A percentile compares a stretch with the other conserved stretches of the same genome.
phyloP scores from a whole-genome alignment of 2,113 vertebrate species.

The Toxotes chatareus region DNA sequence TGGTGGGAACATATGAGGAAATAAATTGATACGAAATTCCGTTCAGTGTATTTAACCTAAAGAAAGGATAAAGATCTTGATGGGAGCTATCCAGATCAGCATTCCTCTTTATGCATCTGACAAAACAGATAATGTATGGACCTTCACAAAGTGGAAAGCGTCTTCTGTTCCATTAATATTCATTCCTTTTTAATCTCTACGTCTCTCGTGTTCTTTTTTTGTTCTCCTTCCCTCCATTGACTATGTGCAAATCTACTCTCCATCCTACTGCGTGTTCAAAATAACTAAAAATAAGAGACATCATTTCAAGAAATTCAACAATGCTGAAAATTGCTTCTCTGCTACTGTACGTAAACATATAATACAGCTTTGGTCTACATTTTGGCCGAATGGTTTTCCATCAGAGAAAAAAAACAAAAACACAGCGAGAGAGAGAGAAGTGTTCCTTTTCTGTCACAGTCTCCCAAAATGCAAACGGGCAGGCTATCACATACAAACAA shows the following conservation, averaged over 20 bases:
- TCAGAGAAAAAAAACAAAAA: constrained; percentile 22
- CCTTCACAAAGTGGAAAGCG: background rate
- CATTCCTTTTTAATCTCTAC: constrained; percentile 9
- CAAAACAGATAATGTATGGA: background rate
- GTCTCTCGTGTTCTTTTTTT: background rate
- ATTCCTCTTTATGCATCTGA: background rate
- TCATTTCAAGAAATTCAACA: constrained; percentile 22
- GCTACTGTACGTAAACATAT: constrained; percentile 18
- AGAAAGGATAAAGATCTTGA: background rate
- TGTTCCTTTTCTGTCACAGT: constrained; percentile 50
- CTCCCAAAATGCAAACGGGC: constrained; percentile 57
- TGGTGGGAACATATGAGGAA: background rate
- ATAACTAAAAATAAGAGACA: constrained; percentile 37
- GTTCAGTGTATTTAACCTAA: background rate
- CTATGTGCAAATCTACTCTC: constrained; percentile 20
- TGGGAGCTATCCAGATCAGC: background rate
- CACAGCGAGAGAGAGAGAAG: constrained; percentile 9
- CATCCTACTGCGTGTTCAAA: constrained; percentile 13
- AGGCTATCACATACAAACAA: constrained; percentile 68
- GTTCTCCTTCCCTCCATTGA: constrained; percentile 18
- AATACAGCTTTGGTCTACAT: constrained; percentile 37
- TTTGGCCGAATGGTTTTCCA: constrained; percentile 44
- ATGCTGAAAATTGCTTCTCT: constrained; percentile 24
- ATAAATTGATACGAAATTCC: background rate
- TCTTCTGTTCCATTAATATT: constrained; percentile 25